Evolutionary conservation across 2,888 invertebrate genomes (phyloP).

Genomic region (Galerucella calmariensis): DNA sequence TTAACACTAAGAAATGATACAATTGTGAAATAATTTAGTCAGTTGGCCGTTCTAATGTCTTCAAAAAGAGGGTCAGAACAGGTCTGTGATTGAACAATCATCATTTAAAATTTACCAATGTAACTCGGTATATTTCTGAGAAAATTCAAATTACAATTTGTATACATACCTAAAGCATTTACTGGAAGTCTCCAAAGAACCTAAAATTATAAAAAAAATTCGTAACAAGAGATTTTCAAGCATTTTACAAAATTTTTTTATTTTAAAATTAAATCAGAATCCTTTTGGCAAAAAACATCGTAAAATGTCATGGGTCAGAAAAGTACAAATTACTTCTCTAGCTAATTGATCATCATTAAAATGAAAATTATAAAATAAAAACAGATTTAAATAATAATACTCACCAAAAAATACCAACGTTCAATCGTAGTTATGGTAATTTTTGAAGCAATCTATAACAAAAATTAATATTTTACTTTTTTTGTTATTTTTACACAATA

Average conservation of each 20-base stretch:
- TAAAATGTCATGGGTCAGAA: slow-evolving; percentile 45
- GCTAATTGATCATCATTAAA: slow-evolving; percentile 13
- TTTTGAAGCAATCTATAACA: not conserved
- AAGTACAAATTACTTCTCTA: slow-evolving; percentile 18
- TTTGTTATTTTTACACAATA: not conserved
- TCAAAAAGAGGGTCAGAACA: slow-evolving; percentile 51
- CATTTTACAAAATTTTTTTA: too few species aligned
- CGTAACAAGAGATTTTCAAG: too few species aligned
- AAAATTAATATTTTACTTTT: not conserved
- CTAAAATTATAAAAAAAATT: too few species aligned
- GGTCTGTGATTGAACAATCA: slow-evolving; percentile 52
- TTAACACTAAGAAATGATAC: not conserved
- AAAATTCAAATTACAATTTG: too few species aligned
- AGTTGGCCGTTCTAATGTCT: slow-evolving; percentile 55
- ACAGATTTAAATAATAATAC: not conserved
- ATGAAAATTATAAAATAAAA: not conserved
- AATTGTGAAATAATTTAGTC: slow-evolving; percentile 34
- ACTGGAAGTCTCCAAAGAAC: too few species aligned
- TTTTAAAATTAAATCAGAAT: slow-evolving; percentile 43
- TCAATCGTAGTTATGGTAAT: not conserved
- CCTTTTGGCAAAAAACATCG: slow-evolving; percentile 53
- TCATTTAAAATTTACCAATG: too few species aligned
- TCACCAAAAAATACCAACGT: not conserved
- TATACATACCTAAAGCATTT: too few species aligned
- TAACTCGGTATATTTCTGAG: too few species aligned